These are phyloP conservation scores for Scomber scombrus DNA, from an alignment of 2,113 vertebrate genomes.

Conservation along the genomic window DNA sequence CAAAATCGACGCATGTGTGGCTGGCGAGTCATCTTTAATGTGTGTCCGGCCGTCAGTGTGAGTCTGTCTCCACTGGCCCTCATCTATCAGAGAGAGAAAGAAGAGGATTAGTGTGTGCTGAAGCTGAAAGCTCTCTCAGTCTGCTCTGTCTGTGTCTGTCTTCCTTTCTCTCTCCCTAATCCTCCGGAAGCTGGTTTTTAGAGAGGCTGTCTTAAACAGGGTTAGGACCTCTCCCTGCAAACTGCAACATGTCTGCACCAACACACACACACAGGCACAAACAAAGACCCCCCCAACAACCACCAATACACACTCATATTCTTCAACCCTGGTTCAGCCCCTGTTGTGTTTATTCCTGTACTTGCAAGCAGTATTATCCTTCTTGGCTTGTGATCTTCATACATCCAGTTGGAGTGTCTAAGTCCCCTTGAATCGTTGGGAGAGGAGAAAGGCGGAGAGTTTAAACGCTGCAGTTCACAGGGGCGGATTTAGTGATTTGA, in stretches of 20 bases:
- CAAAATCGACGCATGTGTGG: slow-evolving; percentile 28
- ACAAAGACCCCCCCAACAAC: slow-evolving; percentile 35
- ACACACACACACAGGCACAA: slow-evolving; percentile 23
- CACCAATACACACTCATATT: slow-evolving; percentile 18
- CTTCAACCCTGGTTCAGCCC: slow-evolving; percentile 18
- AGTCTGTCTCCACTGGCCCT: slow-evolving; percentile 61
- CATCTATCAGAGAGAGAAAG: slow-evolving; percentile 71
- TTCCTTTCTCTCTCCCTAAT: slow-evolving; percentile 66
- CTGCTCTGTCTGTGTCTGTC: slow-evolving; percentile 66
- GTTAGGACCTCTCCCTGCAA: slow-evolving; percentile 59
- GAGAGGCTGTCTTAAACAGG: slow-evolving; percentile 68
- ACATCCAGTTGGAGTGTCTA: slow-evolving; percentile 33
- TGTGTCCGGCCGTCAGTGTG: slow-evolving; percentile 46
- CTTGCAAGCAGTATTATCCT: slow-evolving; percentile 34
- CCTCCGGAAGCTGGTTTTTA: slow-evolving; percentile 71
- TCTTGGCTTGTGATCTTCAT: slow-evolving; percentile 50
- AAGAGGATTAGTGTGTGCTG: slow-evolving; percentile 76
- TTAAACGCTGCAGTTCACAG: slow-evolving; percentile 1
- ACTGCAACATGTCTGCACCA: slow-evolving; percentile 55
- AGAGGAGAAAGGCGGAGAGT: slow-evolving; percentile 13
- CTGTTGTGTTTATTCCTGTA: slow-evolving; percentile 53
- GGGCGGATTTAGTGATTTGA: too few species aligned
- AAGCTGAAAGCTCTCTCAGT: slow-evolving; percentile 73
- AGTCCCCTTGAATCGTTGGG: slow-evolving; percentile 39
- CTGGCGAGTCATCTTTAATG: slow-evolving; percentile 48